Evolutionary conservation across 2,797 vertebrate genomes (phyloP).

Genomic region (Ptychadena robeensis): DNA sequence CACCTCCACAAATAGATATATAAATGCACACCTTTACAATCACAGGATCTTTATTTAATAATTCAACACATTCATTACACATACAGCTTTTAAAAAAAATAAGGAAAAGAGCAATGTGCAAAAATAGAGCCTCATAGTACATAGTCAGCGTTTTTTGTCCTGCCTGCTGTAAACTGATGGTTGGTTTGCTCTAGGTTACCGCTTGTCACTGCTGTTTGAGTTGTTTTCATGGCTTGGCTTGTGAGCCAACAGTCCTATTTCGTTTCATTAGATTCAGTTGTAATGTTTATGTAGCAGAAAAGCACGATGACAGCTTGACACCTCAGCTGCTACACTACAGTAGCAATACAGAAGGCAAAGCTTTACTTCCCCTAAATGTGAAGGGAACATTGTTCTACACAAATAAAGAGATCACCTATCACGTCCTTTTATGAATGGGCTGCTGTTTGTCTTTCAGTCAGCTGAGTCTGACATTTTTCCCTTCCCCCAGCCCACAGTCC

Average conservation of each 20-base stretch:
- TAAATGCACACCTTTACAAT: too few species aligned
- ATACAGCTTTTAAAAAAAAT: not conserved
- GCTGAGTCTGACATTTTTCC: conserved; percentile 50
- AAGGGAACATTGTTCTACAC: conserved; percentile 16
- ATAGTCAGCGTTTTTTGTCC: not conserved
- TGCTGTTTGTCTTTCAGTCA: conserved; percentile 54
- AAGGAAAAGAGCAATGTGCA: not conserved
- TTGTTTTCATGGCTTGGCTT: not conserved
- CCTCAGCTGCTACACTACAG: not conserved
- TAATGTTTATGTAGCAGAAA: not conserved
- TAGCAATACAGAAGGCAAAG: not conserved
- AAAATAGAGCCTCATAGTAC: not conserved
- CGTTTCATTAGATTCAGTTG: not conserved
- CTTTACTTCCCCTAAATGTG: conserved; percentile 2
- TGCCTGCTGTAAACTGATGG: not conserved
- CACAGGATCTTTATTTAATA: not conserved
- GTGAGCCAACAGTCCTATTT: not conserved
- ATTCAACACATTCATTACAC: not conserved
- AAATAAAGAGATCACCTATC: conserved; percentile 44
- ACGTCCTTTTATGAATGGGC: conserved; percentile 43
- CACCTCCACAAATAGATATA: too few species aligned
- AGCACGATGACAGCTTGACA: not conserved
- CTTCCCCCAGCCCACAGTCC: conserved; percentile 15
- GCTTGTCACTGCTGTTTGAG: not conserved
- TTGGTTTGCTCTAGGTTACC: not conserved